A percentile compares a stretch with the other conserved stretches of the same genome.
Evolutionary conservation across 2,888 invertebrate species (phyloP).

Genomic region (Leptinotarsa haldemani): DNA sequence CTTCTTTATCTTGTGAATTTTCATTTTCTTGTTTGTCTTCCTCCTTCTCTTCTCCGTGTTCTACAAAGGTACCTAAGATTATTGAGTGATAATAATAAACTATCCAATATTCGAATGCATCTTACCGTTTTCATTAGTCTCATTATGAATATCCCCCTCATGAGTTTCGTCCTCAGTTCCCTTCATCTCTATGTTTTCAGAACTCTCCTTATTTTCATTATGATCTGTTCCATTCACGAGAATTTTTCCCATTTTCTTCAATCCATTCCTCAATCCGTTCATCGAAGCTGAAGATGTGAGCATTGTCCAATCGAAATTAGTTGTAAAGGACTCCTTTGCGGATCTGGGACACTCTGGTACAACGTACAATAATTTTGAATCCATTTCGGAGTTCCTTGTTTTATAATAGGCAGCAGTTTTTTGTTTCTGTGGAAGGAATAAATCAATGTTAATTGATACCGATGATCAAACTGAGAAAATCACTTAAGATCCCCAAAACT

Average conservation of each 20-base stretch:
- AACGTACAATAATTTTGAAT: constrained; percentile 75
- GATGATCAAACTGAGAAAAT: neutral
- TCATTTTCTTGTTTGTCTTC: constrained; percentile 34
- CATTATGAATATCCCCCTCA: neutral
- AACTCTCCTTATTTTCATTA: constrained; percentile 38
- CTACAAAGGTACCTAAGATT: neutral
- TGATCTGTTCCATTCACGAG: constrained; percentile 28
- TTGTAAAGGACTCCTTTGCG: constrained; percentile 76
- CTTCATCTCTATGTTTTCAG: constrained; percentile 41
- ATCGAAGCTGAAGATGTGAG: constrained; percentile 66
- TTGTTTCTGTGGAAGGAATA: constrained; percentile 75
- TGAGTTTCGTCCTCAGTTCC: constrained; percentile 29
- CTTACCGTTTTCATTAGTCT: constrained; percentile 48
- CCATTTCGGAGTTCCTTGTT: constrained; percentile 81
- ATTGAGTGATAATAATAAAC: neutral
- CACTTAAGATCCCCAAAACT: neutral
- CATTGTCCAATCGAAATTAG: constrained; percentile 80
- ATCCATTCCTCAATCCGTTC: constrained; percentile 51
- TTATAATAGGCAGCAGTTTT: constrained; percentile 84
- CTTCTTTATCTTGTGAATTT: constrained; percentile 44
- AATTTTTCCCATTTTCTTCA: constrained; percentile 49
- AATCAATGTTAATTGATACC: too few species aligned
- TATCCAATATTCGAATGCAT: neutral
- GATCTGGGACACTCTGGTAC: constrained; percentile 87
- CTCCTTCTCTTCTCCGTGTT: constrained; percentile 33